These are phyloP conservation scores for Engystomops pustulosus DNA, from an alignment of 2,113 vertebrate species.

Conservation along the genomic window DNA sequence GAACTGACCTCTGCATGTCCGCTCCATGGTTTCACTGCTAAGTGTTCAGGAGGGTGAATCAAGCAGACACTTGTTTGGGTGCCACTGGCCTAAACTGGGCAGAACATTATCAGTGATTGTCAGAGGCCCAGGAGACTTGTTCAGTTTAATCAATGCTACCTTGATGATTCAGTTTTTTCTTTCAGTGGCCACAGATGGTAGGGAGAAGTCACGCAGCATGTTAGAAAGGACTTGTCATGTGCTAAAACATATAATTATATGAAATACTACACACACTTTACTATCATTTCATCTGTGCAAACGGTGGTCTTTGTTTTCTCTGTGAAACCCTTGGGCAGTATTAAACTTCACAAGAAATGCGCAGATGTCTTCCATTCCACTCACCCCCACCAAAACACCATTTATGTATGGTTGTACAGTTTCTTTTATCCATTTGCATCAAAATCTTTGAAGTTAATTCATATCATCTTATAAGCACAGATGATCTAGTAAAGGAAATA, in stretches of 20 bases:
- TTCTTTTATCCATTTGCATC: neutral
- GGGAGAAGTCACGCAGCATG: neutral
- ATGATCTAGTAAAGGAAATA: too few relatives aligned
- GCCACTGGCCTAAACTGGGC: too few relatives aligned
- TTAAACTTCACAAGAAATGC: neutral
- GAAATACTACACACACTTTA: neutral
- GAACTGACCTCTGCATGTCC: too few relatives aligned
- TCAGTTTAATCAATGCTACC: too few relatives aligned
- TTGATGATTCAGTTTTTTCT: too few relatives aligned
- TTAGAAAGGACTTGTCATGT: neutral
- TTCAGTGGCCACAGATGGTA: too few relatives aligned
- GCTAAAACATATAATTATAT: neutral
- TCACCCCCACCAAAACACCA: neutral
- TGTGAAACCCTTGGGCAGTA: neutral
- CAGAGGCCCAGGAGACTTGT: too few relatives aligned
- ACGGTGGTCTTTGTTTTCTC: neutral
- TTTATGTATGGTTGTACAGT: neutral
- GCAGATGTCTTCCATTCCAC: conserved; percentile 2
- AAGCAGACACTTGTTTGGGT: too few relatives aligned
- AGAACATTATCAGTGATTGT: too few relatives aligned
- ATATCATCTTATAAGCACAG: too few relatives aligned
- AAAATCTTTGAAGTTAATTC: neutral
- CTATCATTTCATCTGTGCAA: conserved; percentile 19
- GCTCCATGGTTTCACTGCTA: too few relatives aligned
- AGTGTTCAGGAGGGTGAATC: too few relatives aligned